Base-by-base conservation (phyloP, 1,140 invertebrate genomes). In the Sinella curviseta region DNA sequence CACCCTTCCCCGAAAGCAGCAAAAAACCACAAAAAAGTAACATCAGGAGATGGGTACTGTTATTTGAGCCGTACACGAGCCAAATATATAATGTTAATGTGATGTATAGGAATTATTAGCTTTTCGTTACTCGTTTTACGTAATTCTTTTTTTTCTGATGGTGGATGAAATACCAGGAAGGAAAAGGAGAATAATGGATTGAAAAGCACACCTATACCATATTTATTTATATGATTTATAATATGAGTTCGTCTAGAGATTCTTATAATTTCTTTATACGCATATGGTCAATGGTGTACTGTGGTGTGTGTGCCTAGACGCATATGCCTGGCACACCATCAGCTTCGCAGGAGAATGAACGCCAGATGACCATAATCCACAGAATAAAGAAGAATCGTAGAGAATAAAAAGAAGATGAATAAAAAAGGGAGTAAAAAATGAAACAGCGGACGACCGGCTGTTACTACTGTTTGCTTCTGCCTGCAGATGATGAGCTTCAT, bases 401-500 rank as follows among this genome's bases (percentile, higher is more conserved):
- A 48, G 20, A 26, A 16, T 16, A 60, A 60, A 4, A n/a, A 60
- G 24, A 12, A 60, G 57, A 60, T 60, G 24, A 60, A 12, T 4
- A 60, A 60, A 60, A 3, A 60, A 4, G 24, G 20, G 39, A 48
- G 39, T 14, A 26, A n/a, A 60, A 60, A 14, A 60, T 14, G 24
- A 60, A 60, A 60, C 4, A n/a, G 57, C 57, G 57, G 57, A 60
- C 57, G 57, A 60, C 57, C 57, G 57, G 57, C 57, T 60, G 57
- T 26, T 60, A 12, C 57, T 60, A 48, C 39, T 26, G 57, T 26
- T 60, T 17, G 57, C 24, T 60, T 8, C 39, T 48, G 20, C 39
- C 39, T 20, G 39, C 39, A 48, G 39, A 48, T 48, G 39, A 48
- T 48, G 20, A 48, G 39, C 39, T 20, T 48, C 39, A 48, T 48